Evolutionary conservation across 2,113 vertebrate species (phyloP).

Genomic region (Ctenodactylus gundi): DNA sequence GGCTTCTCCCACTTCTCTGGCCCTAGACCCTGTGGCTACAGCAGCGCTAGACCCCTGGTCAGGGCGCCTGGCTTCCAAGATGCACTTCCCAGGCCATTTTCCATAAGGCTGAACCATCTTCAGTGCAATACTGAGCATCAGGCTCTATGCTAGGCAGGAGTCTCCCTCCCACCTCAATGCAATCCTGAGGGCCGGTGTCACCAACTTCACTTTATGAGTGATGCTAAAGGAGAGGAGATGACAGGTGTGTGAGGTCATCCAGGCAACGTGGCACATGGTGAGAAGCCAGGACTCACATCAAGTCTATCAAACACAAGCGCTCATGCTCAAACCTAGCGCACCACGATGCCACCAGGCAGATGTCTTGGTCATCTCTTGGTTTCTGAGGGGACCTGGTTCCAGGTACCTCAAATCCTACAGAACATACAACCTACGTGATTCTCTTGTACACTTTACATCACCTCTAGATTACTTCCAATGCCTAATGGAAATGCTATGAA

Average conservation of each 20-base stretch:
- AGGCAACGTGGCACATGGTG: not conserved
- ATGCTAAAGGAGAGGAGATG: not conserved
- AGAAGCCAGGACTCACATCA: not conserved
- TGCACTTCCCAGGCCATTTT: not conserved
- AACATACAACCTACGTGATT: too few relatives aligned
- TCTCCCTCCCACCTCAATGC: not conserved
- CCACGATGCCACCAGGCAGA: not conserved
- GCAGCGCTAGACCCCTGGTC: not conserved
- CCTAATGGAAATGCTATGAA: not conserved
- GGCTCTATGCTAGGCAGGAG: not conserved
- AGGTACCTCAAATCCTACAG: not conserved
- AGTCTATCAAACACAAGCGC: not conserved
- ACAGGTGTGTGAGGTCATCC: not conserved
- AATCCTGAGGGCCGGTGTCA: not conserved
- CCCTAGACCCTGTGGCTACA: not conserved
- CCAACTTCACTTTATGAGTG: not conserved
- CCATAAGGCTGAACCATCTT: not conserved
- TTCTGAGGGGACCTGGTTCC: not conserved
- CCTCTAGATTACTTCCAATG: not conserved
- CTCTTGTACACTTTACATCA: too few relatives aligned
- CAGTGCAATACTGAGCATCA: not conserved
- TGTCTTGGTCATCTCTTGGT: not conserved
- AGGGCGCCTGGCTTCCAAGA: not conserved
- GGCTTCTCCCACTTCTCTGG: not conserved
- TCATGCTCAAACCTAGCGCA: not conserved